Evolutionary conservation across 2,113 vertebrate genomes (phyloP), one percentile per base, ranked within the genome.

Genomic region (Butastur rufipennis): DNA sequence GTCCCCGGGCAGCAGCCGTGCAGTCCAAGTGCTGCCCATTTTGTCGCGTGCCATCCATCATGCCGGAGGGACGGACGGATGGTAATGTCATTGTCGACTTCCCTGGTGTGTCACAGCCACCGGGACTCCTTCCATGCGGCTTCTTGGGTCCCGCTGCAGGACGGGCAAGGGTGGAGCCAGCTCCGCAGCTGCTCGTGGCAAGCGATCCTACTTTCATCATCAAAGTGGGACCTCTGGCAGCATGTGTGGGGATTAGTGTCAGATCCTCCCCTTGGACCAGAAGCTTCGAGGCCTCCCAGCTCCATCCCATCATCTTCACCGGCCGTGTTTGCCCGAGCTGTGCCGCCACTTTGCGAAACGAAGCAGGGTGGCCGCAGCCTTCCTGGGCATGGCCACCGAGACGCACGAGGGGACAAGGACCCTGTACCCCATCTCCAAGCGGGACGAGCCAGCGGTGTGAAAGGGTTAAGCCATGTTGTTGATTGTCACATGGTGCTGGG

Each of bases 401-500:
- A 31, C 0, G 0, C 50, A 22, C 0, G 0, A 34, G 23, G 43
- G 29, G 27, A 16, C 1, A 3, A 38, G 63, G 55, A 34, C 50
- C 11, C 55, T 1, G 0, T 50, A 23, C 5, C n/a, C 29, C 6
- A 1, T 43, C 58, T 68, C 68, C 1, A 4, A 53, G 58, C 3
- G 2, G 55, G 73, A 67, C 1, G 1, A n/a, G 56, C 50, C 22
- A 2, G 75, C 4, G 62, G 71, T 38, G 73, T 18, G 86, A 98
- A 99, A 98, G 98, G 98, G 99, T 99, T 98, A 98, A 99, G 95
- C 86, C 19, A 77, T 98, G 98, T 98, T 99, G 99, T 98, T 98
- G 98, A 98, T 98, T 99, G 99, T 99, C 99, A 99, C 99, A 98
- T 99, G 99, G 98, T 92, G 98, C 99, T 98, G 98, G 98, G 98